Evolutionary conservation across 2,888 invertebrate species (phyloP).

Genomic region (Myopa testacea): DNA sequence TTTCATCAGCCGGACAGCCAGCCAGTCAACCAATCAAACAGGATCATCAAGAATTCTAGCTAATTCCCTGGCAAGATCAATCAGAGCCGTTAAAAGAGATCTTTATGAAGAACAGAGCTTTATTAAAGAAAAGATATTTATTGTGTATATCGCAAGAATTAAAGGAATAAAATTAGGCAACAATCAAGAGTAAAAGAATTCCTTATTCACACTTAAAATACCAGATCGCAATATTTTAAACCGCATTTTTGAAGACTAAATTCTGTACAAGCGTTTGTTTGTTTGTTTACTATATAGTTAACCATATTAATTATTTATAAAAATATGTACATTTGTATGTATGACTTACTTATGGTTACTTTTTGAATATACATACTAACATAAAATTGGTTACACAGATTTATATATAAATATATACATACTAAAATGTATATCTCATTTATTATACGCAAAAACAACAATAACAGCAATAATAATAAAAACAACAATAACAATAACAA

Average conservation of each 20-base stretch:
- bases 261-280: slow-evolving; percentile 29
- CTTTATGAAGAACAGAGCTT: too few relatives aligned
- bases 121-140: too few relatives aligned
- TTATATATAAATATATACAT: not conserved
- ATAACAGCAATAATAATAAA: not conserved
- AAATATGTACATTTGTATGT: slow-evolving; percentile 18
- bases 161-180: too few relatives aligned
- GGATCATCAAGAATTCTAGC: too few relatives aligned
- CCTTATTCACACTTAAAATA: too few relatives aligned
- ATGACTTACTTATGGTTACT: not conserved
- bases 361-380: not conserved
- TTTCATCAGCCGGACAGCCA: too few relatives aligned
- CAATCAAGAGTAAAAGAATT: too few relatives aligned
- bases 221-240: not conserved
- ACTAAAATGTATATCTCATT: not conserved
- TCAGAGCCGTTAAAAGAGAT: too few relatives aligned
- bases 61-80: too few relatives aligned
- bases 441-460: too few relatives aligned
- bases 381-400: not conserved
- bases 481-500: slow-evolving; percentile 19
- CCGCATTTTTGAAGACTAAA: not conserved
- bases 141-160: too few relatives aligned
- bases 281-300: slow-evolving; percentile 42
- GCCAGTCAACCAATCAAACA: too few relatives aligned
- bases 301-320: slow-evolving; percentile 44